Percentiles rank a stretch among this genome's conserved stretches.
These are phyloP conservation scores for Nasonia oneida DNA, from an alignment of 2,888 invertebrate genomes.

Conservation along the genomic window DNA sequence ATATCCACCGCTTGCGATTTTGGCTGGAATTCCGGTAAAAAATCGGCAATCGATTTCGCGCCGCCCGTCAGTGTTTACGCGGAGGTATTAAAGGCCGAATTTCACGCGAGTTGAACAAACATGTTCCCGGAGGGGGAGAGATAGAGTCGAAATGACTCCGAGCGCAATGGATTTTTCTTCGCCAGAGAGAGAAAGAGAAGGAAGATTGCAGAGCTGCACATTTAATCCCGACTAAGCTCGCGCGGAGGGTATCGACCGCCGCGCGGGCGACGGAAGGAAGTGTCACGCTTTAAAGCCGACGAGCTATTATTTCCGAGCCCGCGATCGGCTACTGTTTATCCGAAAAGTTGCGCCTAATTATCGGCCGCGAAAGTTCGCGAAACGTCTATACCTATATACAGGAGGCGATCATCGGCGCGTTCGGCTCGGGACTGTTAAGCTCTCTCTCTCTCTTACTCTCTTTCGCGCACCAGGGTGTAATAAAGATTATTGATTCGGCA, in stretches of 20 bases:
- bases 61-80: neutral
- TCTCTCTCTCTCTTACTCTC: no score
- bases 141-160: conserved; percentile 40
- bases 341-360: conserved; percentile 17
- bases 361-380: neutral
- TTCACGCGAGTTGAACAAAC: conserved; percentile 22
- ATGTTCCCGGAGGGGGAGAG: conserved; percentile 7
- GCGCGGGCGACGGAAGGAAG: conserved; percentile 22
- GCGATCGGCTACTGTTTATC: conserved; percentile 5
- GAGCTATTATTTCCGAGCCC: conserved; percentile 14
- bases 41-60: neutral
- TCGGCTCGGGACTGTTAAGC: neutral
- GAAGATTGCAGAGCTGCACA: conserved; percentile 52
- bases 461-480: neutral
- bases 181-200: conserved; percentile 6
- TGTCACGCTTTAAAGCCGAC: conserved; percentile 45
- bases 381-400: neutral
- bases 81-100: neutral
- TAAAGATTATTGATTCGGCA: neutral
- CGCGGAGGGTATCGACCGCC: conserved; percentile 48
- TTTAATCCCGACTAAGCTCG: conserved; percentile 56
- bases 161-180: conserved; percentile 52
- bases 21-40: neutral
- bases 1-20: neutral
- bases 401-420: neutral